Percentiles rank a stretch among this genome's conserved stretches.
phyloP scores from a whole-genome alignment of 2,888 invertebrate genomes.

The Phania funesta region DNA sequence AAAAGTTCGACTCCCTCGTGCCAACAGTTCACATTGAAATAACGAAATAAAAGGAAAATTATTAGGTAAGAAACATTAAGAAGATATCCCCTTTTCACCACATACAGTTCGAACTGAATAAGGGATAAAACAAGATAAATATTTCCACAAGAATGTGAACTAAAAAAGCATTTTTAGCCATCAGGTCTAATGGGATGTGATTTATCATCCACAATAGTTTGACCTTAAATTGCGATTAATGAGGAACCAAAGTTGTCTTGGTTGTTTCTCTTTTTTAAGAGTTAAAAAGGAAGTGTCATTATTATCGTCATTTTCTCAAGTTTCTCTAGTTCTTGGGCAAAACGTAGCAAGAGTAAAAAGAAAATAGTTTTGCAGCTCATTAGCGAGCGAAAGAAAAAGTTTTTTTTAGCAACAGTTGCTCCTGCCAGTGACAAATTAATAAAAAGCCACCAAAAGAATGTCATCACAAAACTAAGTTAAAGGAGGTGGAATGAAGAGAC shows the following conservation, averaged over 20 bases:
- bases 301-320: conserved; percentile 63
- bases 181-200: no score
- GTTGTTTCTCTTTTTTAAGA: not conserved
- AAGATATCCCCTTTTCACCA: no score
- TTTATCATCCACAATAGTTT: conserved; percentile 65
- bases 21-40: conserved; percentile 80
- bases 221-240: conserved; percentile 17
- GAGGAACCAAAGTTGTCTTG: not conserved
- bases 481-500: conserved; percentile 12
- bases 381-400: conserved; percentile 60
- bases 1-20: conserved; percentile 81
- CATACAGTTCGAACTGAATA: no score
- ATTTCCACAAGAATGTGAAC: no score
- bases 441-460: conserved; percentile 56
- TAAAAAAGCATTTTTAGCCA: no score
- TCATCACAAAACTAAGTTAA: no score
- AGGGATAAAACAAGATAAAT: no score
- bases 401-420: conserved; percentile 21
- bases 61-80: not conserved
- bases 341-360: conserved; percentile 28
- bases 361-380: conserved; percentile 70
- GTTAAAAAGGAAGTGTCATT: conserved; percentile 53
- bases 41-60: not conserved
- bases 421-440: conserved; percentile 58
- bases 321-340: conserved; percentile 49